Evolutionary conservation across 2,888 invertebrate species (phyloP).

Genomic region (Drosophila emarginata): DNA sequence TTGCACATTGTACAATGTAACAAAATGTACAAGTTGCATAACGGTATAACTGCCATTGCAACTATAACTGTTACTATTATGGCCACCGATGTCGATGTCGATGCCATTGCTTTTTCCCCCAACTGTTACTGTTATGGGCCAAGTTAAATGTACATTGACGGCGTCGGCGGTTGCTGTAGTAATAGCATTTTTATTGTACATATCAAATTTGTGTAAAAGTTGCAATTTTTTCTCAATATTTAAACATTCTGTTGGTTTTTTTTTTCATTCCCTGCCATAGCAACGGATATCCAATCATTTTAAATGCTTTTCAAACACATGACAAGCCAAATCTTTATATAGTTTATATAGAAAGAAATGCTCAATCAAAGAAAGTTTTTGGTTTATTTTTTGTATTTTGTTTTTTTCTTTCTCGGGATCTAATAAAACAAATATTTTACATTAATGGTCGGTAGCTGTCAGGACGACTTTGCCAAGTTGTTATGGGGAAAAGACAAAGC

Average conservation of each 20-base stretch:
- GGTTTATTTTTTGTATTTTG: not conserved
- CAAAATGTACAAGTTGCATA: constrained; percentile 37
- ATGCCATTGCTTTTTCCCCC: not conserved
- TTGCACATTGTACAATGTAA: constrained; percentile 39
- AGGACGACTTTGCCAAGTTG: constrained; percentile 37
- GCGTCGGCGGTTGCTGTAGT: not conserved
- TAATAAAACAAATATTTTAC: constrained; percentile 39
- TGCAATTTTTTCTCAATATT: not conserved
- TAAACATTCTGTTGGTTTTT: not conserved
- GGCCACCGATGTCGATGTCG: constrained; percentile 36
- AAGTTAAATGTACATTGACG: constrained; percentile 5
- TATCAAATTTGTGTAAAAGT: not conserved
- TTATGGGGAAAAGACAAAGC: constrained; percentile 60
- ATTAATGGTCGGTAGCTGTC: constrained; percentile 44
- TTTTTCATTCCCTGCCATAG: too few relatives aligned
- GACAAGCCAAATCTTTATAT: not conserved
- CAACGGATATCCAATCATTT: constrained; percentile 2
- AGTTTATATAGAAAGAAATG: not conserved
- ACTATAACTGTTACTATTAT: constrained; percentile 67
- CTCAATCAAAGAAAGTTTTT: constrained; percentile 1
- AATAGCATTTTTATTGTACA: constrained; percentile 10
- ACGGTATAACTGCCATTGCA: constrained; percentile 36
- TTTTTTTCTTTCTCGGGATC: not conserved
- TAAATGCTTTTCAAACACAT: not conserved
- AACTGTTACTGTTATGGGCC: constrained; percentile 7